Evolutionary conservation across 2,113 vertebrate genomes (phyloP), one percentile per base, ranked within the genome.

Genomic region (Indri indri): DNA sequence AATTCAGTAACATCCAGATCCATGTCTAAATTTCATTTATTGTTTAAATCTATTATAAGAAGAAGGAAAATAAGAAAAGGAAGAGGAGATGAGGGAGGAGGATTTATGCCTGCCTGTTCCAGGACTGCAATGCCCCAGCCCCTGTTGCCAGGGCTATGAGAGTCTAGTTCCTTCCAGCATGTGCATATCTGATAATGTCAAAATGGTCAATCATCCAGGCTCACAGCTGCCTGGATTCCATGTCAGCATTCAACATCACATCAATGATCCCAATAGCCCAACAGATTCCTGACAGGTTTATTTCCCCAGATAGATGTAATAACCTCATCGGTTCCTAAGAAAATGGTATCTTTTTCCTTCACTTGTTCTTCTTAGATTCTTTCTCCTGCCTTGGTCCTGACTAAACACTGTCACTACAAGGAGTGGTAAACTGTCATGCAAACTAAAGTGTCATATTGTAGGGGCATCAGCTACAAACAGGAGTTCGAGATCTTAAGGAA

Each of bases 61-160:
- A 94, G 73, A 74, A 90, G 80, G 63, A 97, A 96, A 95, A 74
- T 63, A 92, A 95, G 61, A 70, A 90, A 89, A 84, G 30, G 40
- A 52, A 34, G 5, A 66, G 30, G 23, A 80, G 80, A 77, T 59
- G 4, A 13, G 30, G 37, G 20, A 42, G 54, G n/a, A 63, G 32
- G 40, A 52, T 40, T 50, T 68, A 34, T 61, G 57, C 7, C 83
- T 71, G 11, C 57, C 47, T n/a, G 17, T 61, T 59, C 70, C 23
- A 45, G 65, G 71, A 34, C 16, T 73, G 18, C 61, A 59, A 2
- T 25, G 82, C 22, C 32, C 50, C 10, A 0, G 16, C n/a, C 22
- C 76, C 16, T 13, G 17, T 8, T 65, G 66, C 84, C 77, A 3
- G 40, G 68, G 45, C 80, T 76, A 9, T 2, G 11, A 57, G 50